Conservation (phyloP, 2,113 vertebrate species). For the Dromas ardeola region DNA sequence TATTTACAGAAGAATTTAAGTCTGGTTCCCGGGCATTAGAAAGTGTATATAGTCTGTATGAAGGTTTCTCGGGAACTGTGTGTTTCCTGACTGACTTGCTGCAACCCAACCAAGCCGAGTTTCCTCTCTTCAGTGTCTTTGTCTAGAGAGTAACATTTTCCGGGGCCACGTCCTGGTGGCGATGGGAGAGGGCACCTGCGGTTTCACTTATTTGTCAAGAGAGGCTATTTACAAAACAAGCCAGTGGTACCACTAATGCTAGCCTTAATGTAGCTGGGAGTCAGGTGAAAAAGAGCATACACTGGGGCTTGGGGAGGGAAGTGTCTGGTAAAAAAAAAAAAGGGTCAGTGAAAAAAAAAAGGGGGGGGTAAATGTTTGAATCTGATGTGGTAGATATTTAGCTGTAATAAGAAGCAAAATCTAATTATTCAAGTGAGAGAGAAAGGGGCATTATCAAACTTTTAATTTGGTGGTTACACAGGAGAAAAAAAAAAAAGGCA, state of each 20-base stretch:
- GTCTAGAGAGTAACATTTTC: conserved; percentile 72
- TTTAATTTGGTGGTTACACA: background rate
- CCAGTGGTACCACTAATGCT: conserved; percentile 58
- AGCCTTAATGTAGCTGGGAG: conserved; percentile 69
- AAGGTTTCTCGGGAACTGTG: conserved; percentile 88
- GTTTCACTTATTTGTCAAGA: conserved; percentile 36
- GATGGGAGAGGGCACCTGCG: conserved; percentile 1
- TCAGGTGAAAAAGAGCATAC: conserved; percentile 6
- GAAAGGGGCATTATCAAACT: background rate
- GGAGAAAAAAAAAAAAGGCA: background rate
- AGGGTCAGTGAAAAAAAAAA: background rate
- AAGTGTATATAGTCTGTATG: conserved; percentile 86
- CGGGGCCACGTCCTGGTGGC: background rate
- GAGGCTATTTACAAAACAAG: conserved; percentile 59
- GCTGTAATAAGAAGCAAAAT: conserved; percentile 1
- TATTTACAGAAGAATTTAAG: conserved; percentile 90
- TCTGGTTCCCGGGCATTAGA: conserved; percentile 81
- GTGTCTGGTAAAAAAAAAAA: background rate
- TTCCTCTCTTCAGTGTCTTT: conserved; percentile 91
- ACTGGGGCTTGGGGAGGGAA: conserved; percentile 33
- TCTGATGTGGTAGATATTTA: background rate
- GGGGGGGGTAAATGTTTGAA: background rate
- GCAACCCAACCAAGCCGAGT: conserved; percentile 86
- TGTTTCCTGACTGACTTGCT: conserved; percentile 90
- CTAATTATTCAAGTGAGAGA: background rate